Evolutionary conservation across 1,140 invertebrate species (phyloP).

Genomic region (Drosophila tropicalis): DNA sequence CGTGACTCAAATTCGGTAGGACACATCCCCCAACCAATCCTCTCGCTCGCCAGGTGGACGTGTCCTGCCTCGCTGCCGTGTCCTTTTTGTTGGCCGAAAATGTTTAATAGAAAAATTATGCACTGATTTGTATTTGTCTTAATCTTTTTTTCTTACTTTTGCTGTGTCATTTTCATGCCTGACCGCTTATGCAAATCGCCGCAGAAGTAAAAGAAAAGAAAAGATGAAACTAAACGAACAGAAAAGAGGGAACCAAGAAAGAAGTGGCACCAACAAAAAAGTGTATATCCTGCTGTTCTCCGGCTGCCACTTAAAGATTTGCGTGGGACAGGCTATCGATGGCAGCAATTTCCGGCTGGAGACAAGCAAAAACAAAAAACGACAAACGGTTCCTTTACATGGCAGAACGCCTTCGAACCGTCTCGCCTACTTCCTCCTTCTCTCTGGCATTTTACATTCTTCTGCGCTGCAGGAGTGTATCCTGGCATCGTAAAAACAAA

Average conservation of each 20-base stretch:
- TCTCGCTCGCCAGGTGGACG: slow-evolving; percentile 33
- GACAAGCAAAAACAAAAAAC: slow-evolving; percentile 12
- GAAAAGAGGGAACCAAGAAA: slow-evolving; percentile 34
- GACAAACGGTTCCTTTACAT: slow-evolving; percentile 61
- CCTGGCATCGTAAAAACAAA: slow-evolving; percentile 72
- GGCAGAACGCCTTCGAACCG: slow-evolving; percentile 48
- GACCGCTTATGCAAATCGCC: slow-evolving; percentile 74
- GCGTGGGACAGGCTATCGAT: slow-evolving; percentile 60
- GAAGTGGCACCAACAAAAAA: slow-evolving; percentile 58
- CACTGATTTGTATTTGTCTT: slow-evolving; percentile 79
- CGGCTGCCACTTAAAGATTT: slow-evolving; percentile 29
- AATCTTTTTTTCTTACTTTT: slow-evolving; percentile 46
- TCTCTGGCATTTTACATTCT: not conserved
- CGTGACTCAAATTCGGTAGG: slow-evolving; percentile 51
- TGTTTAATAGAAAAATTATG: slow-evolving; percentile 81
- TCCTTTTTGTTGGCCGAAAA: slow-evolving; percentile 33
- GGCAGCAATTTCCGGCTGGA: slow-evolving; percentile 70
- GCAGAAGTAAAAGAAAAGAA: not conserved
- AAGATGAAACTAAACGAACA: slow-evolving; percentile 11
- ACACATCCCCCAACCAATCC: not conserved
- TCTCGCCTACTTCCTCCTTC: not conserved
- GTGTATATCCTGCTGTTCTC: slow-evolving; percentile 49
- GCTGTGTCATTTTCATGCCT: slow-evolving; percentile 67
- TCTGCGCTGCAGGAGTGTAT: slow-evolving; percentile 13
- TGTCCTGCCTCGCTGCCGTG: slow-evolving; percentile 1